These are phyloP conservation scores for Mimumesa dahlbomi DNA, from an alignment of 2,888 invertebrate genomes.

Conservation along the genomic window DNA sequence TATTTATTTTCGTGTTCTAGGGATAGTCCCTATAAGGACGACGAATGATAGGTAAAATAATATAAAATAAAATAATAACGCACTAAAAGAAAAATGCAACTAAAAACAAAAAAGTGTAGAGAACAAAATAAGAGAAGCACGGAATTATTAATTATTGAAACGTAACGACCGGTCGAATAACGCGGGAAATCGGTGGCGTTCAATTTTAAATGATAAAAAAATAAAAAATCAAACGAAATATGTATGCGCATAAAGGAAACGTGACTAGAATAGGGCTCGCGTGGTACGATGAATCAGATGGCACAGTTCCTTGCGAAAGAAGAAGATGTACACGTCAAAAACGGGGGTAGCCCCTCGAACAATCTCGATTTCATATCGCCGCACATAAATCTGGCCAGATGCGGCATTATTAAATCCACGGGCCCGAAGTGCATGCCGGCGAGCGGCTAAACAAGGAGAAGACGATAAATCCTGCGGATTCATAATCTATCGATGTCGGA, in stretches of 20 bases:
- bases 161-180: too few relatives aligned
- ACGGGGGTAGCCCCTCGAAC: constrained; percentile 29
- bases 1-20: too few relatives aligned
- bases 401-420: constrained; percentile 45
- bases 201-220: too few relatives aligned
- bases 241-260: constrained; percentile 44
- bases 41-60: too few relatives aligned
- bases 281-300: constrained; percentile 46
- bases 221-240: constrained; percentile 33
- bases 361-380: constrained; percentile 54
- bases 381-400: constrained; percentile 41
- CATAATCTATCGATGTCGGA: constrained; percentile 26
- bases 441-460: constrained; percentile 28
- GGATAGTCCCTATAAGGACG: too few relatives aligned
- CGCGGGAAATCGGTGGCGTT: too few relatives aligned
- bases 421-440: constrained; percentile 17
- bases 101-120: too few relatives aligned
- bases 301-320: constrained; percentile 33
- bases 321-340: constrained; percentile 54
- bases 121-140: too few relatives aligned
- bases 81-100: too few relatives aligned
- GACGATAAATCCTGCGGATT: constrained; percentile 30
- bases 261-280: constrained; percentile 48
- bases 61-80: too few relatives aligned
- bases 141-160: too few relatives aligned